These are phyloP conservation scores for Lithophane socia DNA, from an alignment of 2,888 invertebrate genomes.

Conservation along the genomic window DNA sequence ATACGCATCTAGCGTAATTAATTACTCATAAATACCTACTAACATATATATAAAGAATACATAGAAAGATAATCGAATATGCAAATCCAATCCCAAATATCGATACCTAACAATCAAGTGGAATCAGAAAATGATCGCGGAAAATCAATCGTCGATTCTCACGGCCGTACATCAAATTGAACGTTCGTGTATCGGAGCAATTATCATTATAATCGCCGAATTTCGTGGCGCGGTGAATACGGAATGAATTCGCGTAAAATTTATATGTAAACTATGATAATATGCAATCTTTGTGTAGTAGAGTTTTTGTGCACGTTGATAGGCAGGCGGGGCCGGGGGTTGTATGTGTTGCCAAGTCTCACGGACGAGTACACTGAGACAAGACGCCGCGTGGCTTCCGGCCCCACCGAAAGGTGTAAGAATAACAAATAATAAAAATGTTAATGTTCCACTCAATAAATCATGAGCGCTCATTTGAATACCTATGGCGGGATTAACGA, in stretches of 20 bases:
- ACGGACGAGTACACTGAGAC: conserved; percentile 89
- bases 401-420: conserved; percentile 88
- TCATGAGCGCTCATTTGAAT: conserved; percentile 90
- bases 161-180: conserved; percentile 88
- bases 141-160: conserved; percentile 88
- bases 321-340: conserved; percentile 78
- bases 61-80: conserved; percentile 74
- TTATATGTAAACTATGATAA: conserved; percentile 91
- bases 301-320: conserved; percentile 79
- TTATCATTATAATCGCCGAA: conserved; percentile 89
- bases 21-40: conserved; percentile 43
- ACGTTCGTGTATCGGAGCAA: conserved; percentile 87
- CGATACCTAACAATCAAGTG: conserved; percentile 77
- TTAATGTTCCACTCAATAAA: conserved; percentile 91
- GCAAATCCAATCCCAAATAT: conserved; percentile 76
- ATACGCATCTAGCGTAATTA: conserved; percentile 42
- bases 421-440: conserved; percentile 91
- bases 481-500: conserved; percentile 88
- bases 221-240: conserved; percentile 86
- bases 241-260: conserved; percentile 89
- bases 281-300: conserved; percentile 84
- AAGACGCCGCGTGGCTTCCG: conserved; percentile 90
- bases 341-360: conserved; percentile 84
- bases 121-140: conserved; percentile 82
- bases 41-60: conserved; percentile 42